Percentiles rank a stretch among this genome's conserved stretches.
phyloP scores from a whole-genome alignment of 2,113 vertebrate genomes.

The Trichechus manatus region DNA sequence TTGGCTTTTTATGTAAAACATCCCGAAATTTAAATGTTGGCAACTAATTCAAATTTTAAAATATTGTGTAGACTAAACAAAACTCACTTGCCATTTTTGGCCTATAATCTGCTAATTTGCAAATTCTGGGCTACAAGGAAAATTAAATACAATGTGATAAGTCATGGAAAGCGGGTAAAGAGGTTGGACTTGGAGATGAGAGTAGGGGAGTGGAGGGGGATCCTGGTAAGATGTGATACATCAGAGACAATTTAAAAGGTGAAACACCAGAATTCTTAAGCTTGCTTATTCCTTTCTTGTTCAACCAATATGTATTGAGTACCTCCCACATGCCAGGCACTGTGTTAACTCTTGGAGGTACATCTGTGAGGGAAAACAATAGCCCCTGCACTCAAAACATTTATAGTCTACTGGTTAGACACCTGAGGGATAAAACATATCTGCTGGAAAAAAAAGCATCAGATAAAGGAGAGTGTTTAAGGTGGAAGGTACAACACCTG shows the following conservation, averaged over 20 bases:
- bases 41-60: slow-evolving; percentile 20
- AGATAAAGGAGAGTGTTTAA: neutral
- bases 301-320: neutral
- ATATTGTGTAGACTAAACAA: neutral
- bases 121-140: neutral
- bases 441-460: neutral
- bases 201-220: neutral
- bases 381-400: neutral
- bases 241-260: neutral
- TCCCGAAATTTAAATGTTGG: neutral
- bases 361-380: neutral
- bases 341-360: neutral
- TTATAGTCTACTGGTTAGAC: neutral
- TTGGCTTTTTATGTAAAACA: neutral
- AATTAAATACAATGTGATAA: neutral
- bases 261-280: neutral
- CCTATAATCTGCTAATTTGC: neutral
- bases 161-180: neutral
- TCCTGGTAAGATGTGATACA: neutral
- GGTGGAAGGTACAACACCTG: neutral
- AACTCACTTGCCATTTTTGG: neutral
- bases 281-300: neutral
- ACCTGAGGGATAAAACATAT: neutral
- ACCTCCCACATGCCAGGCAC: neutral
- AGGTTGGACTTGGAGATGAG: neutral